Evolutionary conservation across 2,888 invertebrate genomes (phyloP), one percentile per base, ranked within the genome.

Genomic region (Philaethria dido): DNA sequence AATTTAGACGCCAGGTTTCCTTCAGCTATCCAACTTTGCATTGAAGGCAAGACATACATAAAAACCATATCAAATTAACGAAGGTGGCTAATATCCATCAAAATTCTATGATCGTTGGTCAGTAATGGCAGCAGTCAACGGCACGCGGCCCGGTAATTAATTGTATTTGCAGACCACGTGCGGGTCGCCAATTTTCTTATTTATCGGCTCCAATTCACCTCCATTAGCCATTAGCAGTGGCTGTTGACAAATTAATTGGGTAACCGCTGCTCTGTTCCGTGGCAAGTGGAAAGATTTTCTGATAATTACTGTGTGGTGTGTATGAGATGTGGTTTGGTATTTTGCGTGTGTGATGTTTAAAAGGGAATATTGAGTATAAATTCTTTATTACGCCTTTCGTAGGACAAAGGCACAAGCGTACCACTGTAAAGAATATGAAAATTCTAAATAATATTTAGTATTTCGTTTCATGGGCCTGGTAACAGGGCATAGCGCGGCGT

Each of bases 181-280:
- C 78, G 77, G 80, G 81, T 83, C 82, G 72, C 83, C 87, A 84
- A 84, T 85, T 82, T 85, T 82, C 87, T 87, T 87, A 88, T 88
- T 88, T 88, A 88, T 88, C 83, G 87, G 78, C 75, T 79, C 81
- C 79, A 79, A 85, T 86, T 85, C 80, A 78, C 80, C 75, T 69
- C 84, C 83, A 87, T 87, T 88, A 87, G 79, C 73, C 71, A 79
- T 63, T 68, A 69, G 66, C 55, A 66, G 67, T 68, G 64, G 72
- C 69, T 69, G 66, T 64, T 69, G 75, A 74, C 74, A 72, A 71
- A 75, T 75, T 73, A 71, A 69, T 65, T 66, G 62, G 64, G 67
- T 72, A 60, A 60, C 60, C 33, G 60, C 60, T 47, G 44, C 22
- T 42, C 39, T 42, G 20, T 20, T 4, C 29, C 16, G 16, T 29